phyloP scores from a whole-genome alignment of 1,140 invertebrate species.

The Oncopeltus fasciatus region DNA sequence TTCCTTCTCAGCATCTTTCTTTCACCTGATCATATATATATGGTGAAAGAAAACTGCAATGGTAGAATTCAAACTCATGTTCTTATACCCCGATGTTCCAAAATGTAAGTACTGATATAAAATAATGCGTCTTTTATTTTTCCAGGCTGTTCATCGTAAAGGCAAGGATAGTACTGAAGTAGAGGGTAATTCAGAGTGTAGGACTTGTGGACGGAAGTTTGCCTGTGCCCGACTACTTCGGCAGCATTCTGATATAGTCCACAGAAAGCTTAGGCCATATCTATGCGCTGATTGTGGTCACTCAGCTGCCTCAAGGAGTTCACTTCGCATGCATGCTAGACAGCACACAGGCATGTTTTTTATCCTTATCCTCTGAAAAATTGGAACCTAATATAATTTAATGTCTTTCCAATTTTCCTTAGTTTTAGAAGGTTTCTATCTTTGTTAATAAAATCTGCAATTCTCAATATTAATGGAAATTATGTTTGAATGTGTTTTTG shows the following conservation, averaged over 20 bases:
- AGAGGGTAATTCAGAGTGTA: conserved; percentile 34
- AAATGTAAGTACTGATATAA: not conserved
- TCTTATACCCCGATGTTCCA: not conserved
- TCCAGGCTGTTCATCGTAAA: conserved; percentile 25
- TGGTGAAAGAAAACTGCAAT: too few species aligned
- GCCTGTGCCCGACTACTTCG: conserved; percentile 40
- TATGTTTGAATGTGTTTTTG: too few species aligned
- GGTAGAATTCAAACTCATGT: too few species aligned
- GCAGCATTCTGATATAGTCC: conserved; percentile 46
- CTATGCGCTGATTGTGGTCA: conserved; percentile 60
- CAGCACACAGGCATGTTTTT: conserved; percentile 59
- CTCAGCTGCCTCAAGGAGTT: conserved; percentile 41
- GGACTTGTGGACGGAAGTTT: conserved; percentile 45
- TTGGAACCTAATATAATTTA: too few species aligned
- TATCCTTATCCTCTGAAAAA: too few species aligned
- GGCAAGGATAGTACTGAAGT: conserved; percentile 21
- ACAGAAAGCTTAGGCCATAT: conserved; percentile 50
- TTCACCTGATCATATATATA: too few species aligned
- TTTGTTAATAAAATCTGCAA: too few species aligned
- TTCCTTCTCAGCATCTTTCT: too few species aligned
- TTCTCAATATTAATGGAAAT: too few species aligned
- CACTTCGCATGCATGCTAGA: conserved; percentile 53
- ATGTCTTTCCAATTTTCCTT: too few species aligned
- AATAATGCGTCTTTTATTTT: not conserved
- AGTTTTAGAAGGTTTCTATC: too few species aligned